Evolutionary conservation across 2,797 vertebrate species (phyloP), one percentile per base, ranked within the genome.

Genomic region (Rhynchonycteris naso): DNA sequence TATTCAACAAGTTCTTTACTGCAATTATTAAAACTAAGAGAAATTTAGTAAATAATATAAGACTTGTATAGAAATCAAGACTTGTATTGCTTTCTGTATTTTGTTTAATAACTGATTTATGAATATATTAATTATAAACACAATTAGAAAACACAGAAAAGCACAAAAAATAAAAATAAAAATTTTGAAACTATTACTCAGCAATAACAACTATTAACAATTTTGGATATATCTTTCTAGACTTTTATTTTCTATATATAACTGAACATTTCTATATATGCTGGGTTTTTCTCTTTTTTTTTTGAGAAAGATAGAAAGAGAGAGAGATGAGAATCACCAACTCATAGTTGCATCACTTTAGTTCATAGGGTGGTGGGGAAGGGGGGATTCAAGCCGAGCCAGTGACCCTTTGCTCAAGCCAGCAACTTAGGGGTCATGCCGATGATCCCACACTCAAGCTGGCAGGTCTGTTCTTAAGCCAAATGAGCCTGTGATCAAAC

Each of bases 131-230:
- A 61, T 33, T 74, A 61, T 3, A 79, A 13, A 35, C 7, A 83
- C 91, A 88, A 69, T 33, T 54, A 91, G 58, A 69, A 86, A 83
- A 94, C 58, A 74, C 10, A 59, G 16, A 94, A 66, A 83, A 33
- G 11, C 21, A 47, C 22, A 88, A 85, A 68, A 92, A 84, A 72
- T 15, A 35, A 83, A 76, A 87, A 35, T 28, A 78, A 86, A 83
- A 78, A 14, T 63, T 43, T 52, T 58, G 26, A 15, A 92, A 80
- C 10, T 9, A 69, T 65, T 75, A 82, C 21, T 84, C 35, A 95
- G 59, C 26, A 15, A 76, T 65, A 75, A 66, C 33, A 69, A 65
- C 18, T 95, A 26, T n/a, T 82, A 69, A 87, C 24, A 58, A 58
- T 66, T 80, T 92, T 72, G 15, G 38, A 68, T 38, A 50, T 71